phyloP scores from a whole-genome alignment of 2,797 vertebrate species.

The Stomatorhinus walkeri region DNA sequence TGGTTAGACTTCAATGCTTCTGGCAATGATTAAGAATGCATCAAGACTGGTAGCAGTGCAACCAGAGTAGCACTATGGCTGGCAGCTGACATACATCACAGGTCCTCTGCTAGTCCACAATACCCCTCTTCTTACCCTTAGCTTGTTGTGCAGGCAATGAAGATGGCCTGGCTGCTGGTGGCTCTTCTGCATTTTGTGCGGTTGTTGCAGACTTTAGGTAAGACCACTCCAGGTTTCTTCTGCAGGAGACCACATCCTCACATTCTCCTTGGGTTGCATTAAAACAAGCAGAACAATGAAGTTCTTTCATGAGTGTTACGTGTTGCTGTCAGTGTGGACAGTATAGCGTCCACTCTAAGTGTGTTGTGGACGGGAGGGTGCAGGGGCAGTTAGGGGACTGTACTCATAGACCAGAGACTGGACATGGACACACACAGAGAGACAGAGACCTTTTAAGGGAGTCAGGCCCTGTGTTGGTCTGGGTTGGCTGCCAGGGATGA shows the following conservation, averaged over 20 bases:
- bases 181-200: constrained; percentile 26
- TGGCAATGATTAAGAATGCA: not conserved
- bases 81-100: not conserved
- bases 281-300: not conserved
- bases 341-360: not conserved
- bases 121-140: not conserved
- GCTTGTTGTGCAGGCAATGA: constrained; percentile 19
- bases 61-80: not conserved
- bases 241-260: not conserved
- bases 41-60: not conserved
- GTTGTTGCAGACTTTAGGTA: constrained; percentile 34
- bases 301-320: not conserved
- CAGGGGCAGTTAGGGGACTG: not conserved
- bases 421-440: not conserved
- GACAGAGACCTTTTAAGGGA: not conserved
- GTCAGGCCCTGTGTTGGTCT: not conserved
- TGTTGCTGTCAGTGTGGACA: not conserved
- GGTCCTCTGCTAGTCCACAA: not conserved
- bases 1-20: not conserved
- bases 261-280: not conserved
- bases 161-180: constrained; percentile 23
- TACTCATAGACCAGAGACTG: not conserved
- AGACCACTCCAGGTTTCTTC: not conserved
- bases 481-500: not conserved
- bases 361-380: not conserved